phyloP scores from a whole-genome alignment of 2,113 vertebrate genomes.

The Nannospalax galili region DNA sequence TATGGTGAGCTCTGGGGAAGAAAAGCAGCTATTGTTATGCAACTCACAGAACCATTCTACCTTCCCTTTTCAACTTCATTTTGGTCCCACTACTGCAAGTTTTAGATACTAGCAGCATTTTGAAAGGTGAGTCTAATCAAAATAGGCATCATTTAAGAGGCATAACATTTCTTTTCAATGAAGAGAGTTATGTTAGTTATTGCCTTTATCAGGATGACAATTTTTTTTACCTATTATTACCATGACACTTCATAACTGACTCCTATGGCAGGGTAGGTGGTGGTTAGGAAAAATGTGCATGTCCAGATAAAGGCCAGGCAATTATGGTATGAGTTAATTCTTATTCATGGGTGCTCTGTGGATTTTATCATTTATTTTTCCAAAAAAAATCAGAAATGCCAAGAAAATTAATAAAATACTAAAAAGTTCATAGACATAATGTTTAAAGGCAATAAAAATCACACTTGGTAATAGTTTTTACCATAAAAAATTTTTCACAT shows the following conservation, averaged over 20 bases:
- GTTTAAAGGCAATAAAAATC: neutral
- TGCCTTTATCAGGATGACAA: neutral
- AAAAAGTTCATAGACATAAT: neutral
- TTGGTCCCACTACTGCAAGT: constrained; percentile 30
- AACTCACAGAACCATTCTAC: constrained; percentile 42
- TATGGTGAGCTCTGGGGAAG: constrained; percentile 46
- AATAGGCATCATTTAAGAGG: constrained; percentile 40
- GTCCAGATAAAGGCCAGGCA: neutral
- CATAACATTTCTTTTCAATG: constrained; percentile 31
- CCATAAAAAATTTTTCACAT: constrained; percentile 35
- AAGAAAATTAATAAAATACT: neutral
- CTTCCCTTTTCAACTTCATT: constrained; percentile 65
- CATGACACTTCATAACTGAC: neutral
- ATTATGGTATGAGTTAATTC: neutral
- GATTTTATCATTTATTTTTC: neutral
- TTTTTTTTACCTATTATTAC: neutral
- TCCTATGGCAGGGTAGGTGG: neutral
- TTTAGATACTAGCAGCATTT: constrained; percentile 54
- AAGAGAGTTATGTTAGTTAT: neutral
- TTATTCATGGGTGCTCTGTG: neutral
- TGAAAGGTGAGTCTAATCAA: constrained; percentile 47
- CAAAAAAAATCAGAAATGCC: neutral
- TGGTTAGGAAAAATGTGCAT: neutral
- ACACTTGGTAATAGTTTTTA: neutral
- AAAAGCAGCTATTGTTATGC: constrained; percentile 64